Base-by-base conservation (phyloP, 1,140 invertebrate species). In the Nymphalis io region DNA sequence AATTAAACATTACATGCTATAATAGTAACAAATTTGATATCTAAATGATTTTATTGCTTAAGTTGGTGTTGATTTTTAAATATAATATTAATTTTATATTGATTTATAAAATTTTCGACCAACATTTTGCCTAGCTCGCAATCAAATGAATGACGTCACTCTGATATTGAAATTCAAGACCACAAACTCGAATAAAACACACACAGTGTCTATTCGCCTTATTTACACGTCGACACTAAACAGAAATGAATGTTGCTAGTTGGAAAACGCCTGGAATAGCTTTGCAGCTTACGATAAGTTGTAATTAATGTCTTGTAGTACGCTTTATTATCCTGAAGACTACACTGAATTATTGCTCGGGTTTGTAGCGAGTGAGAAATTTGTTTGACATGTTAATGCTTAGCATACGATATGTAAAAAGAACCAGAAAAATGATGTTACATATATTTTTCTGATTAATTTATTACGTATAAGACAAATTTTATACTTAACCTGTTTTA, bases 301-400 rank as follows among this genome's bases (percentile, higher is more conserved):
- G 60, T 61, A 48, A 61, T 61, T 61, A 61, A 48, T 48, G 60
- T 61, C 46, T 48, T 13, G 20, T 33, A 51, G 60, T 27, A 23
- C 23, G 60, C 60, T 62, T 48, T 62, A 62, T 62, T 62, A 48
- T 48, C 13, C 60, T 46, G 60, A 33, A 62, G 44, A 62, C 44
- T 62, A 16, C 44, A 46, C 39, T 62, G 60, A 62, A 23, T 51
- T 62, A 62, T 48, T 44, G 44, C 23, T 16, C 15, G 16, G 21
- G 40, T 16, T 21, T 21, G 60, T 16, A 21, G 44, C 44, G 16
- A 51, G 60, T 62, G 18, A 62, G 60, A 62, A 62, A 62, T 62
- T 62, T n/a, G 42, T 53, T 62, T 62, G 60, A 62, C 60, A 62
- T 51, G 60, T 62, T 62, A 62, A 27, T 44, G 44, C 60, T 33